phyloP scores from a whole-genome alignment of 30 jellyfish, hydroid and myxozoan species.

The Chironex yamaguchii region DNA sequence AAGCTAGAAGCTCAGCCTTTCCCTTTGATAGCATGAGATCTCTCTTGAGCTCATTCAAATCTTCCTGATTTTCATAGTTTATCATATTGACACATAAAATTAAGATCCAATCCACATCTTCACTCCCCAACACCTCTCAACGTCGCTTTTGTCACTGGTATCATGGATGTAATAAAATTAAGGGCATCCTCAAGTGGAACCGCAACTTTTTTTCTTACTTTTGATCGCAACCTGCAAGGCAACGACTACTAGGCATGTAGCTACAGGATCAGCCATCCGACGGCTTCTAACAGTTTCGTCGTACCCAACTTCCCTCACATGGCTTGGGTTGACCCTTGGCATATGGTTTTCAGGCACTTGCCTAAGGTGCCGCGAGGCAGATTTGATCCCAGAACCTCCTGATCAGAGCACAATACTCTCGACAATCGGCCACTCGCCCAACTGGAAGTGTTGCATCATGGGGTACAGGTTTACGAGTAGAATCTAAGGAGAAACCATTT shows the following conservation, averaged over 20 bases:
- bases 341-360: too few species aligned
- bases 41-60: constrained; percentile 20
- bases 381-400: too few species aligned
- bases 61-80: constrained; percentile 14
- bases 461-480: constrained; percentile 9
- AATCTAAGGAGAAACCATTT: constrained; percentile 29
- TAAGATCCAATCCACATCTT: constrained; percentile 8
- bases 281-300: too few species aligned
- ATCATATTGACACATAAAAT: constrained; percentile 21
- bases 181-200: constrained; percentile 29
- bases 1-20: constrained; percentile 34
- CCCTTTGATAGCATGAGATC: constrained; percentile 17
- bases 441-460: constrained; percentile 25
- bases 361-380: too few species aligned
- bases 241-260: too few species aligned
- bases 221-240: too few species aligned
- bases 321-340: too few species aligned
- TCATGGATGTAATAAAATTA: constrained; percentile 21
- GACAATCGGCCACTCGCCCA: too few species aligned
- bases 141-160: constrained; percentile 9
- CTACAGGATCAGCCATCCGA: too few species aligned
- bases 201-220: too few species aligned
- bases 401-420: too few species aligned
- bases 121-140: constrained; percentile 18
- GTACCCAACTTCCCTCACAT: too few species aligned